Evolutionary conservation across 2,888 invertebrate species (phyloP).

Genomic region (Fabriciana adippe): DNA sequence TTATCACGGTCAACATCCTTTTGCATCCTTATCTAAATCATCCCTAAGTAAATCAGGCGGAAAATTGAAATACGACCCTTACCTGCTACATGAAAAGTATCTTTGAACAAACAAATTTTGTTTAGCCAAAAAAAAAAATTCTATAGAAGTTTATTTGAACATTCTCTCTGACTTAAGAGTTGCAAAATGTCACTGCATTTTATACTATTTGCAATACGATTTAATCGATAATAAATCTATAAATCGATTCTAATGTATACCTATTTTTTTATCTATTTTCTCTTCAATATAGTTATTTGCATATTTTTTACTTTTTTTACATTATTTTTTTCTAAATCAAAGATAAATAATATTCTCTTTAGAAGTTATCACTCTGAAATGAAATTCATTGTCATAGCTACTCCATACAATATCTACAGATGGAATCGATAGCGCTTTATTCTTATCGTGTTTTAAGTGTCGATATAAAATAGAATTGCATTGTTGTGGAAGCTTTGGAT

Average conservation of each 20-base stretch:
- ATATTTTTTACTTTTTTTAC: too few species aligned
- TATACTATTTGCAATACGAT: too few species aligned
- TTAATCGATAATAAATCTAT: too few species aligned
- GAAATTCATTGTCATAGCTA: constrained; percentile 31
- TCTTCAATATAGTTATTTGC: too few species aligned
- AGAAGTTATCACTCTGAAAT: constrained; percentile 25
- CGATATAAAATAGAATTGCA: constrained; percentile 61
- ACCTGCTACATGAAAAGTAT: constrained; percentile 51
- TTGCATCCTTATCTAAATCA: constrained; percentile 46
- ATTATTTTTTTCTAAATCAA: constrained; percentile 15
- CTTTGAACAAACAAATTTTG: constrained; percentile 62
- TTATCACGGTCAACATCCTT: constrained; percentile 40
- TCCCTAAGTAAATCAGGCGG: constrained; percentile 70
- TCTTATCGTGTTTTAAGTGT: constrained; percentile 56
- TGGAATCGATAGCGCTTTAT: constrained; percentile 51
- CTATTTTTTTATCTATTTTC: too few species aligned
- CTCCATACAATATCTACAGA: constrained; percentile 39
- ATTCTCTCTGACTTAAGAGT: neutral
- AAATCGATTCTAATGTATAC: too few species aligned
- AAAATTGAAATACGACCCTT: constrained; percentile 68
- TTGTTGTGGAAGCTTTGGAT: constrained; percentile 40
- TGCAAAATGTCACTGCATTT: too few species aligned
- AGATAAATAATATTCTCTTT: constrained; percentile 28
- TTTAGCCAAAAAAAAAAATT: constrained; percentile 52
- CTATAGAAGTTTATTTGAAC: constrained; percentile 36